Percentiles rank a stretch among this genome's conserved stretches.
Evolutionary conservation across 2,888 invertebrate genomes (phyloP).

Genomic region (Zygaena filipendulae): DNA sequence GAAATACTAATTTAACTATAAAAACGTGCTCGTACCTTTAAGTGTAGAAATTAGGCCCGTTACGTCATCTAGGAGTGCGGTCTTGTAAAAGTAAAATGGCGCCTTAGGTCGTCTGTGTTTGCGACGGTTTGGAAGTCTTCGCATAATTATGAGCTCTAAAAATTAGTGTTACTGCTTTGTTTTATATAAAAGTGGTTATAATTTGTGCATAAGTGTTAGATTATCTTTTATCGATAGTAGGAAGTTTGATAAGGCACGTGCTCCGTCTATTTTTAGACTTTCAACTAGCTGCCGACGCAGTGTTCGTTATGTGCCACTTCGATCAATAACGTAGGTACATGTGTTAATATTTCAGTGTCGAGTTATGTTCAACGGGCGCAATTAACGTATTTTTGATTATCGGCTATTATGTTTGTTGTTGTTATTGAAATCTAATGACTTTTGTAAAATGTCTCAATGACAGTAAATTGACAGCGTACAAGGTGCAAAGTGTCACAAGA

Average conservation of each 20-base stretch:
- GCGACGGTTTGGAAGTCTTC: too few relatives aligned
- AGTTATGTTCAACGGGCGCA: too few relatives aligned
- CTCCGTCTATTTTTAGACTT: constrained; percentile 56
- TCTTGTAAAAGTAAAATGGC: constrained; percentile 62
- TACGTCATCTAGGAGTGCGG: constrained; percentile 52
- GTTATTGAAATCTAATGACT: constrained; percentile 48
- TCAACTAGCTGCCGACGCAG: constrained; percentile 16
- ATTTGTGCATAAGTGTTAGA: too few relatives aligned
- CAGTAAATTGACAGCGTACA: constrained; percentile 56
- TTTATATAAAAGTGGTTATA: too few relatives aligned
- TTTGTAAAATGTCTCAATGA: constrained; percentile 55
- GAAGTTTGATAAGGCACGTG: constrained; percentile 39
- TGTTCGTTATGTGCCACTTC: constrained; percentile 8
- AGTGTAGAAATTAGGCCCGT: constrained; percentile 35
- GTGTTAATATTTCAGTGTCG: too few relatives aligned
- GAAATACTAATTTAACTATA: too few relatives aligned
- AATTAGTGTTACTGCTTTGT: too few relatives aligned
- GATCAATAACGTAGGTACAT: too few relatives aligned
- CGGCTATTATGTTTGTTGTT: constrained; percentile 57
- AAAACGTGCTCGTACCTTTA: constrained; percentile 17
- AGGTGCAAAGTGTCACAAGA: constrained; percentile 32
- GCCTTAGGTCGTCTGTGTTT: too few relatives aligned
- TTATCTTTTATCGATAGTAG: too few relatives aligned
- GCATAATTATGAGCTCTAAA: too few relatives aligned
- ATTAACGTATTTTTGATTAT: too few relatives aligned